phyloP scores from a whole-genome alignment of 2,797 vertebrate genomes.

The Carcharodon carcharias region DNA sequence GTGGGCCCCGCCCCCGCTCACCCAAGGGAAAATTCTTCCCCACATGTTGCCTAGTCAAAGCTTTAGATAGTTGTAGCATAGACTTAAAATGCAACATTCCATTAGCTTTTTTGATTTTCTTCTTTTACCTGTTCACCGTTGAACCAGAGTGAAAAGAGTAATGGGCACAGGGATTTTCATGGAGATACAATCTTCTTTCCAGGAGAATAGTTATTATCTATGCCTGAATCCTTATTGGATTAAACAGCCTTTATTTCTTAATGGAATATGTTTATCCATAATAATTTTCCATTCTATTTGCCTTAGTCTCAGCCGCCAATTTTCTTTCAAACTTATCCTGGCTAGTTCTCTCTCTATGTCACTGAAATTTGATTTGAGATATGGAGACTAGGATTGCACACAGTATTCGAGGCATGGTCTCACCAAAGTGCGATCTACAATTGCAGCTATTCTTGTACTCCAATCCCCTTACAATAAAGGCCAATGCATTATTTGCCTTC shows the following conservation, averaged over 20 bases:
- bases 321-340: not conserved
- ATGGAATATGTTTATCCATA: not conserved
- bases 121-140: too few relatives aligned
- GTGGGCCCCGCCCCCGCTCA: too few relatives aligned
- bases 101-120: too few relatives aligned
- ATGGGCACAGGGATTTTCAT: not conserved
- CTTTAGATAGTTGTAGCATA: too few relatives aligned
- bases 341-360: not conserved
- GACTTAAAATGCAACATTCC: too few relatives aligned
- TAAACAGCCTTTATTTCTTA: too few relatives aligned
- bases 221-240: not conserved
- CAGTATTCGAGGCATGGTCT: not conserved
- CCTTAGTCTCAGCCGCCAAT: not conserved
- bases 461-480: not conserved
- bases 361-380: not conserved
- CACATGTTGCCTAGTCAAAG: too few relatives aligned
- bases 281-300: not conserved
- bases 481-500: not conserved
- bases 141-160: too few relatives aligned
- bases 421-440: too few relatives aligned
- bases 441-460: not conserved
- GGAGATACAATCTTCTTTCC: not conserved
- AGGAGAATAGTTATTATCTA: not conserved
- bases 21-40: too few relatives aligned
- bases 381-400: not conserved